These are phyloP conservation scores for Agonum fuliginosum DNA, from an alignment of 2,888 invertebrate species.

Conservation along the genomic window DNA sequence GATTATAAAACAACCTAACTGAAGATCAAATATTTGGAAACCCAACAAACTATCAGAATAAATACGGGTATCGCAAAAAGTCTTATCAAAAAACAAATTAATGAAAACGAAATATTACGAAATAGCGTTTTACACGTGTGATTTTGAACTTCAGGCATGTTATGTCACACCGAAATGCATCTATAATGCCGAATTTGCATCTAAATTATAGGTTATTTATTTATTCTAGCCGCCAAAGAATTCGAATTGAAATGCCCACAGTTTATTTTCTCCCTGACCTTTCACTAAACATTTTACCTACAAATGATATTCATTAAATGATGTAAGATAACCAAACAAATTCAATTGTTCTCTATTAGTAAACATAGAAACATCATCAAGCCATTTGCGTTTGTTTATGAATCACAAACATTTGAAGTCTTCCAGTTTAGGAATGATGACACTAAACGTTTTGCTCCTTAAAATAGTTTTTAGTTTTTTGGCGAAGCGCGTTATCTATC, in stretches of 20 bases:
- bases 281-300: slow-evolving; percentile 21
- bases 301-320: slow-evolving; percentile 25
- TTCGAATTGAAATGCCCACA: slow-evolving; percentile 13
- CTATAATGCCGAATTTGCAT: slow-evolving; percentile 24
- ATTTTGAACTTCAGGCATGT: slow-evolving; percentile 29
- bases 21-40: slow-evolving; percentile 21
- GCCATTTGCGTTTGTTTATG: neutral
- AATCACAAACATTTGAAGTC: too few relatives aligned
- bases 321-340: neutral
- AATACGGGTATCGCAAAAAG: slow-evolving; percentile 10
- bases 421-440: slow-evolving; percentile 6
- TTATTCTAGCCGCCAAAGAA: neutral
- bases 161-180: slow-evolving; percentile 20
- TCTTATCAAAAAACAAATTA: slow-evolving; percentile 27
- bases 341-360: slow-evolving; percentile 2
- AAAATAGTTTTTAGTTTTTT: slow-evolving; percentile 15
- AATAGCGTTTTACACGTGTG: neutral
- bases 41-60: slow-evolving; percentile 8
- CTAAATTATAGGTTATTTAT: slow-evolving; percentile 13
- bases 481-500: slow-evolving; percentile 4
- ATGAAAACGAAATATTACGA: slow-evolving; percentile 8
- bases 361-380: neutral
- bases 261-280: slow-evolving; percentile 20
- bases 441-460: neutral
- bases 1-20: neutral